phyloP scores from a whole-genome alignment of 1,140 invertebrate genomes.

The Daktulosphaira vitifoliae region DNA sequence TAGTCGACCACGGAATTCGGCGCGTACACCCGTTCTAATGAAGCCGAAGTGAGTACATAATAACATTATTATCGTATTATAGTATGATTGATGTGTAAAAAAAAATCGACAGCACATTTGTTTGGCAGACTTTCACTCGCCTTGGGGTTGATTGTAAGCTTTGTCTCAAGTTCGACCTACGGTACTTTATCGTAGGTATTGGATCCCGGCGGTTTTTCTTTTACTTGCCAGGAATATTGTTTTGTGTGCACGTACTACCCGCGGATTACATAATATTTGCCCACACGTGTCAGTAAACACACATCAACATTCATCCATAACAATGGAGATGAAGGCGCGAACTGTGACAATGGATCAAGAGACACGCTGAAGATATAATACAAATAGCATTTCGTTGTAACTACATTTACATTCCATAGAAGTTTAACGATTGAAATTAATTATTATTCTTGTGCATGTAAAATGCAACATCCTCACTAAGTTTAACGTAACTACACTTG shows the following conservation, averaged over 20 bases:
- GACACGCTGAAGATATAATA: constrained; percentile 8
- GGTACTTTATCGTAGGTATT: background rate
- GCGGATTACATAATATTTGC: constrained; percentile 27
- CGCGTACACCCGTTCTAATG: too few relatives aligned
- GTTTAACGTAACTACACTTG: too few relatives aligned
- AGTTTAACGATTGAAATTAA: too few relatives aligned
- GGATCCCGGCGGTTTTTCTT: background rate
- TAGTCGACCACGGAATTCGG: background rate
- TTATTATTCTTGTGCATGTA: too few relatives aligned
- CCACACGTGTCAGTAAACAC: constrained; percentile 15
- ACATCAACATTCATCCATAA: background rate
- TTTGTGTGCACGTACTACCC: background rate
- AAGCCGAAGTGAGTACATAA: too few relatives aligned
- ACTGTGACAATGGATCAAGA: constrained; percentile 7
- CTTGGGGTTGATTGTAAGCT: constrained; percentile 16
- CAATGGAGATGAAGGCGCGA: constrained; percentile 29
- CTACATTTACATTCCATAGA: too few relatives aligned
- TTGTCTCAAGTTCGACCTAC: constrained; percentile 24
- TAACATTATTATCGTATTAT: background rate
- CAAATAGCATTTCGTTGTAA: too few relatives aligned
- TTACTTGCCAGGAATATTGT: background rate
- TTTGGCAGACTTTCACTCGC: constrained; percentile 1
- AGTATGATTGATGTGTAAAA: constrained; percentile 16
- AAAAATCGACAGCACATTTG: background rate
- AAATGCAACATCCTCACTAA: too few relatives aligned